Percentiles rank a stretch among this genome's conserved stretches.
These are phyloP conservation scores for Palythoa heliodiscus DNA, from an alignment of 92 coral and sea anemone species.

Conservation along the genomic window DNA sequence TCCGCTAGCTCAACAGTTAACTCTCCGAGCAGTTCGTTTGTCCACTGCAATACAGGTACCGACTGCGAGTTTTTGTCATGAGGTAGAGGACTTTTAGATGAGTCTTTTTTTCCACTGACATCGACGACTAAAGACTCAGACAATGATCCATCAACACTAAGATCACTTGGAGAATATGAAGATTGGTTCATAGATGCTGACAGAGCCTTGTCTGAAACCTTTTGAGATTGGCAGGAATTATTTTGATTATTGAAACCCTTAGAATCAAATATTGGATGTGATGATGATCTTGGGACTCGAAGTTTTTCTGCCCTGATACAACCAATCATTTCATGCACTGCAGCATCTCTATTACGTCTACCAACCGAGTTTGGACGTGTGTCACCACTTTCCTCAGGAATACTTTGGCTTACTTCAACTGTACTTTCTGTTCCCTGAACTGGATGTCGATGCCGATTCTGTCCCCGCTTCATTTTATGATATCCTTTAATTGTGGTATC, in stretches of 20 bases:
- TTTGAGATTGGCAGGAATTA: neutral
- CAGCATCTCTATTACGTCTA: too few relatives aligned
- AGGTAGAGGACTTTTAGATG: too few relatives aligned
- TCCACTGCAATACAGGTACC: neutral
- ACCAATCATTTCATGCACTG: too few relatives aligned
- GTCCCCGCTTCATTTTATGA: too few relatives aligned
- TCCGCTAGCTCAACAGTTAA: neutral
- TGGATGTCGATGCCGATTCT: neutral
- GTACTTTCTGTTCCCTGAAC: neutral
- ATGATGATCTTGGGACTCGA: constrained; percentile 1
- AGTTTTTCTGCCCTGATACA: too few relatives aligned
- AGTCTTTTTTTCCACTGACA: neutral
- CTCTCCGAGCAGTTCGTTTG: neutral
- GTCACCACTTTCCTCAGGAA: constrained; percentile 10
- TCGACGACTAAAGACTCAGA: neutral
- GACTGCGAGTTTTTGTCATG: neutral
- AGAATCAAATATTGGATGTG: neutral
- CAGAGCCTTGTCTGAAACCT: too few relatives aligned
- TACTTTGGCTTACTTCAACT: neutral
- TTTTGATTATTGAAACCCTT: neutral
- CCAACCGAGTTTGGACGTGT: neutral
- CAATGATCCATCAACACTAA: neutral
- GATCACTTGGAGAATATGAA: neutral
- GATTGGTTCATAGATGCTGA: too few relatives aligned
- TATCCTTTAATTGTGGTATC: too few relatives aligned